Conservation (phyloP, 2,797 vertebrate species). For the Acropternis orthonyx region DNA sequence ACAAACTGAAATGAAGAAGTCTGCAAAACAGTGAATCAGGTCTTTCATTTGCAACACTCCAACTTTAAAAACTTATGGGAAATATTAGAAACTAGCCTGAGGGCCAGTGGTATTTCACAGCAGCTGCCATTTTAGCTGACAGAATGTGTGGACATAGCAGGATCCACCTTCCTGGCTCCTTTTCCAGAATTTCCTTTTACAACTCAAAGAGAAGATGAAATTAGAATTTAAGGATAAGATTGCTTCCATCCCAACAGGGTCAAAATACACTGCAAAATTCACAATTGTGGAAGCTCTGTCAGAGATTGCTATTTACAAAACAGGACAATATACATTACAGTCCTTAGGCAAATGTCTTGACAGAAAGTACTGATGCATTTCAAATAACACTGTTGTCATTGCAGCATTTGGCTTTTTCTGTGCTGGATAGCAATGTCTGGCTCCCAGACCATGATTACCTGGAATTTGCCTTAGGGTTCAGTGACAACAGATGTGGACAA, state of each 20-base stretch:
- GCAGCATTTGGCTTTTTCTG: background rate
- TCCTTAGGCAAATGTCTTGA: background rate
- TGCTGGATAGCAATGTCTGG: background rate
- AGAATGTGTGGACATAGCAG: background rate
- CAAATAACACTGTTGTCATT: background rate
- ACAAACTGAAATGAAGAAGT: background rate
- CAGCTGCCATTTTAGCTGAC: background rate
- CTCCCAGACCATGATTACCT: background rate
- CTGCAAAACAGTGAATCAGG: background rate
- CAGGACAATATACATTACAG: background rate
- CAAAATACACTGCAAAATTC: background rate
- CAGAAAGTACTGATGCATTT: background rate
- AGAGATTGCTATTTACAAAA: background rate
- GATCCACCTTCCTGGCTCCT: background rate
- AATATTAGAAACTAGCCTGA: background rate
- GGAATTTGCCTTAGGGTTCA: background rate
- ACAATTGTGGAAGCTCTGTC: background rate
- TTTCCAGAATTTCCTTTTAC: background rate
- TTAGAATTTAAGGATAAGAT: background rate
- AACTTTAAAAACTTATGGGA: background rate
- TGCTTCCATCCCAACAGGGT: background rate
- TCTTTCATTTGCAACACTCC: background rate
- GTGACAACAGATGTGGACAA: background rate
- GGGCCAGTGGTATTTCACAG: background rate
- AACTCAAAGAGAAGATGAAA: background rate